phyloP scores from a whole-genome alignment of 2,113 vertebrate species.

The Scophthalmus maximus region DNA sequence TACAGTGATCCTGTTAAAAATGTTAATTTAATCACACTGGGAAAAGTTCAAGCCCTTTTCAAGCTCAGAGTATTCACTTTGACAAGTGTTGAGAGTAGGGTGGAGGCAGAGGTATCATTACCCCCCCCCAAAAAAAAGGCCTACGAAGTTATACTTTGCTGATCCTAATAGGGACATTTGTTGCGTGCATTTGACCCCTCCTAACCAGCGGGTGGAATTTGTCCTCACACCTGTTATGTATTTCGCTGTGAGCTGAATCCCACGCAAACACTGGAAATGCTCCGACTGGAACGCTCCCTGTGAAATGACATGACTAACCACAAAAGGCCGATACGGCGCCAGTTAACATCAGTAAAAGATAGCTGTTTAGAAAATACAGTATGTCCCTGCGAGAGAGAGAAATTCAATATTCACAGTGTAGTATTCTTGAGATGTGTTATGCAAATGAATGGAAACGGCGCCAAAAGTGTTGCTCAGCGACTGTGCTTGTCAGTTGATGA shows the following conservation, averaged over 20 bases:
- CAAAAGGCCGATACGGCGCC: neutral
- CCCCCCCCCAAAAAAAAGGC: too few relatives aligned
- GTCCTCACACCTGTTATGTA: too few relatives aligned
- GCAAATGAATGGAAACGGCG: constrained; percentile 46
- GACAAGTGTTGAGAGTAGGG: neutral
- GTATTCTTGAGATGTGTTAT: constrained; percentile 53
- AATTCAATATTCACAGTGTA: constrained; percentile 39
- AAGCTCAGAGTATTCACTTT: neutral
- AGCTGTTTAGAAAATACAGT: constrained; percentile 12
- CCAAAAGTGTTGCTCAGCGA: constrained; percentile 47
- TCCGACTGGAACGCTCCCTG: neutral
- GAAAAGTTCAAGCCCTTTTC: neutral
- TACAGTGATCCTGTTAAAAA: neutral
- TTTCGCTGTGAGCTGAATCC: too few relatives aligned
- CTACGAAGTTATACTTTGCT: too few relatives aligned
- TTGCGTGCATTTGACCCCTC: too few relatives aligned
- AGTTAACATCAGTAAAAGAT: constrained; percentile 9
- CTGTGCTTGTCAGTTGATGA: constrained; percentile 51
- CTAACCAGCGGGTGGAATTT: too few relatives aligned
- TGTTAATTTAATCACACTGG: neutral
- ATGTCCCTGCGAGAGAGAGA: constrained; percentile 21
- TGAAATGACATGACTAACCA: neutral
- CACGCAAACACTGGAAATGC: too few relatives aligned
- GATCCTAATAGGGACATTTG: too few relatives aligned
- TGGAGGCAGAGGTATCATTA: constrained; percentile 4